Conservation (phyloP, 2,113 vertebrate species). For the Nerophis lumbriciformis region DNA sequence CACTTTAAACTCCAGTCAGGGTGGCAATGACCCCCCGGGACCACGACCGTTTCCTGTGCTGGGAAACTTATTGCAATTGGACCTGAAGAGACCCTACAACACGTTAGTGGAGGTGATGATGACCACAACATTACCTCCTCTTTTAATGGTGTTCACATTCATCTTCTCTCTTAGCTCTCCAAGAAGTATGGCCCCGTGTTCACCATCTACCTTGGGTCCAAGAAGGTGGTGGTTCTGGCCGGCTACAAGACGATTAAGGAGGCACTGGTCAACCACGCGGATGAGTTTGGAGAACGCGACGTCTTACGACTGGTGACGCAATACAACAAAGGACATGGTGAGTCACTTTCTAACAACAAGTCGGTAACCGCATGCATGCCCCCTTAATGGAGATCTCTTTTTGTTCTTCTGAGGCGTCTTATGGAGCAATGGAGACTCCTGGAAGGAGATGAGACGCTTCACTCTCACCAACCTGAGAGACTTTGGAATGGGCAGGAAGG, state of each 20-base stretch:
- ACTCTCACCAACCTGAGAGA: constrained; percentile 38
- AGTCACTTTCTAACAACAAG: not conserved
- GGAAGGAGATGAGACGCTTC: constrained; percentile 52
- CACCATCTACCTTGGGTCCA: constrained; percentile 16
- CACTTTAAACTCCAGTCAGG: not conserved
- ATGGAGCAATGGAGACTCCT: constrained; percentile 32
- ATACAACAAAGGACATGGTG: constrained; percentile 5
- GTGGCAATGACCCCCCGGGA: constrained; percentile 29
- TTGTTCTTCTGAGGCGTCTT: constrained; percentile 17
- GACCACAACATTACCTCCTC: not conserved
- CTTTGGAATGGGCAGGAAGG: constrained; percentile 54
- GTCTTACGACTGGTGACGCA: rapidly evolving
- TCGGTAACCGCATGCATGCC: no score
- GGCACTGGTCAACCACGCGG: constrained; percentile 29
- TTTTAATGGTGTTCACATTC: not conserved
- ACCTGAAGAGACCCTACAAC: constrained; percentile 17
- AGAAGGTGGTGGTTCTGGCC: constrained; percentile 46
- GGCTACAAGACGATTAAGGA: constrained; percentile 49
- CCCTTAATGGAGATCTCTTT: not conserved
- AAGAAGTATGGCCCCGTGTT: constrained; percentile 44
- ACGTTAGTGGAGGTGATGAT: constrained; percentile 18
- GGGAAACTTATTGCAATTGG: constrained; percentile 47
- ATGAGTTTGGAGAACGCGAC: constrained; percentile 32
- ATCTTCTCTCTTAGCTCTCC: constrained; percentile 25
- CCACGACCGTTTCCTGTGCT: constrained; percentile 31